These are phyloP conservation scores for human (Homo sapiens) DNA, from an alignment of 2,113 vertebrate species.

Conservation along the genomic window DNA sequence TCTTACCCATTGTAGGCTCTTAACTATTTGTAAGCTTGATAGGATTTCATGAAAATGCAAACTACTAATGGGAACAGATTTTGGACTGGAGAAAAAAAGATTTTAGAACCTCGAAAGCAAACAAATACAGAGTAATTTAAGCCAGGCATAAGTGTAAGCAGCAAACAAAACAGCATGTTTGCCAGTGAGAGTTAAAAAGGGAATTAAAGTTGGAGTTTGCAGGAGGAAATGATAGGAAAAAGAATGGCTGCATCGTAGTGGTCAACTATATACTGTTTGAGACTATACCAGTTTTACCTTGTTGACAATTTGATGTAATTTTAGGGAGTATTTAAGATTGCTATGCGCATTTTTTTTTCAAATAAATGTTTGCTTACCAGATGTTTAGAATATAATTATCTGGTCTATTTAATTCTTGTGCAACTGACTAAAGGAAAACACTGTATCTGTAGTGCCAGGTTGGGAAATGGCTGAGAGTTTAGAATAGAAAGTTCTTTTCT, in stretches of 20 bases:
- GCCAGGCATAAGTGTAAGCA: background rate
- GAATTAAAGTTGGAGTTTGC: background rate
- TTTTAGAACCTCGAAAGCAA: background rate
- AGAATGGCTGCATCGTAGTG: background rate
- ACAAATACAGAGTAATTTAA: background rate
- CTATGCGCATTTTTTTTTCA: conserved; percentile 5
- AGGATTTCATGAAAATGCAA: conserved; percentile 6
- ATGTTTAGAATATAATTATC: conserved; percentile 29
- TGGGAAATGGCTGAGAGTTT: background rate
- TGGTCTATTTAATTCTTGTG: conserved; percentile 6
- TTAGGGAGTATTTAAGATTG: background rate
- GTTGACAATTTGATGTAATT: background rate
- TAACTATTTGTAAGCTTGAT: conserved; percentile 13
- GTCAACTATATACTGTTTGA: background rate
- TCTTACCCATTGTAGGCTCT: background rate
- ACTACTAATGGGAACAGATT: conserved; percentile 7
- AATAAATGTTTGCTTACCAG: background rate
- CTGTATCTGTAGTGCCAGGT: background rate
- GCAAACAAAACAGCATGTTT: background rate
- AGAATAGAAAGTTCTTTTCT: conserved; percentile 31
- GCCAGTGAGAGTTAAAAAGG: background rate
- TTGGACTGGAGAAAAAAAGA: background rate
- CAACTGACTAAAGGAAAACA: background rate
- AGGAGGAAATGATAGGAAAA: background rate
- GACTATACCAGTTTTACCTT: background rate